These are phyloP conservation scores for Fulica atra DNA, from an alignment of 2,113 vertebrate species.

Conservation along the genomic window DNA sequence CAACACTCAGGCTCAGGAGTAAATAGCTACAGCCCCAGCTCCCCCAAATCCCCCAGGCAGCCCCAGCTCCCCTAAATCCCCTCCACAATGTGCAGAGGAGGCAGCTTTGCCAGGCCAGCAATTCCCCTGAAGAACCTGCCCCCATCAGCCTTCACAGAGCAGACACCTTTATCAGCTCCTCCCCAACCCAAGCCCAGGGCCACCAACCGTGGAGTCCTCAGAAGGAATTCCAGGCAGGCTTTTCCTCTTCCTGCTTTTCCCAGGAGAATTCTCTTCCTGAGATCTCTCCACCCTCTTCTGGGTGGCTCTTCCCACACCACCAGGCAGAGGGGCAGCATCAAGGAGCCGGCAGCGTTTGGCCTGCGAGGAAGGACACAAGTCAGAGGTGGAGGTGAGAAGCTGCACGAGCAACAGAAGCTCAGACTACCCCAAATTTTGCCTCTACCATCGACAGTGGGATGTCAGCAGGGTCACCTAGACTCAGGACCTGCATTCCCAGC, in stretches of 20 bases:
- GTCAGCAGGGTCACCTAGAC: neutral
- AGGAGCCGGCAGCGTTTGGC: conserved; percentile 67
- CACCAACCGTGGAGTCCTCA: conserved; percentile 14
- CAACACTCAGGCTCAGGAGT: neutral
- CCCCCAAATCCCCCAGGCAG: neutral
- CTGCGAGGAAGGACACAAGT: neutral
- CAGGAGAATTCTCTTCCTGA: conserved; percentile 79
- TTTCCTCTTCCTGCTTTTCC: conserved; percentile 84
- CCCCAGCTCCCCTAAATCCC: neutral
- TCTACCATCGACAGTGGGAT: neutral
- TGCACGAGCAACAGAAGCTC: neutral
- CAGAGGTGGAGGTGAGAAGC: neutral
- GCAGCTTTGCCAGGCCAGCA: neutral
- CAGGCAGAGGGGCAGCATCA: conserved; percentile 75
- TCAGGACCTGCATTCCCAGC: neutral
- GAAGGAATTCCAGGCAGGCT: conserved; percentile 70
- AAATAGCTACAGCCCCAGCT: neutral
- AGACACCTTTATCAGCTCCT: rapidly evolving
- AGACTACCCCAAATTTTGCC: no score
- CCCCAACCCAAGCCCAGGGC: neutral
- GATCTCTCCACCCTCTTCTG: conserved; percentile 84
- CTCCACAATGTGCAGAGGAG: rapidly evolving
- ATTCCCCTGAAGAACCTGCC: neutral
- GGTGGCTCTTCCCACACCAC: conserved; percentile 29
- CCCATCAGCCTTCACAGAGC: neutral